phyloP scores from a whole-genome alignment of 2,888 invertebrate species.

The Tenthredo distinguenda region DNA sequence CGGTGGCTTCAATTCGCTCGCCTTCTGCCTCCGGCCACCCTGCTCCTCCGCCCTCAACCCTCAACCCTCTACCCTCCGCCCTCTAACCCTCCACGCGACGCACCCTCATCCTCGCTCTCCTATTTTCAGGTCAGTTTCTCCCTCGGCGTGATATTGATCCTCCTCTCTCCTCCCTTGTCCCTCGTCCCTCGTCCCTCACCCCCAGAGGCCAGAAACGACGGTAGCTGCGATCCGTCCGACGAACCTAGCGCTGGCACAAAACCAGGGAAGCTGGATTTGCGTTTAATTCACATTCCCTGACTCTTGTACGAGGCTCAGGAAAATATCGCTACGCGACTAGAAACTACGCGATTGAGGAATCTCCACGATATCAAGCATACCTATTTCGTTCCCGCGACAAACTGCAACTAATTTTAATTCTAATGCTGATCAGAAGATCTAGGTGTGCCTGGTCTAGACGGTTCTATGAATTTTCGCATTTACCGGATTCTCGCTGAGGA shows the following conservation, averaged over 20 bases:
- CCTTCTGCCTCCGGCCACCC: slow-evolving; percentile 37
- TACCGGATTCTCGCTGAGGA: background rate
- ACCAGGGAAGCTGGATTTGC: slow-evolving; percentile 39
- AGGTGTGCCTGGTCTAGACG: background rate
- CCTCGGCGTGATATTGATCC: slow-evolving; percentile 75
- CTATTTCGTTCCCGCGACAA: background rate
- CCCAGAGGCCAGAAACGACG: slow-evolving; percentile 22
- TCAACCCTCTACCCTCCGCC: background rate
- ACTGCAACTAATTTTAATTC: background rate
- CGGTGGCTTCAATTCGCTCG: slow-evolving; percentile 54
- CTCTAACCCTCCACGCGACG: slow-evolving; percentile 66
- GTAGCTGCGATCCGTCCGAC: slow-evolving; percentile 46
- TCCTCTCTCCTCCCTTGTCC: slow-evolving; percentile 56
- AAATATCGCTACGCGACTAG: background rate
- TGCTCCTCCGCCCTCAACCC: background rate
- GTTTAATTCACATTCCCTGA: slow-evolving; percentile 12
- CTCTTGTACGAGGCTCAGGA: background rate
- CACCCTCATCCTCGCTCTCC: slow-evolving; percentile 62
- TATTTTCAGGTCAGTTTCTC: slow-evolving; percentile 70
- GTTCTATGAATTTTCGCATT: background rate
- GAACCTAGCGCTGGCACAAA: slow-evolving; percentile 29
- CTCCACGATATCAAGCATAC: background rate
- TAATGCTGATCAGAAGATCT: background rate
- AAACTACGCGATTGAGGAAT: background rate
- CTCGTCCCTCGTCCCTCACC: slow-evolving; percentile 26